A percentile compares a stretch with the other conserved stretches of the same genome.
phyloP scores from a whole-genome alignment of 2,888 invertebrate species.

The Agrilus cyanescens region DNA sequence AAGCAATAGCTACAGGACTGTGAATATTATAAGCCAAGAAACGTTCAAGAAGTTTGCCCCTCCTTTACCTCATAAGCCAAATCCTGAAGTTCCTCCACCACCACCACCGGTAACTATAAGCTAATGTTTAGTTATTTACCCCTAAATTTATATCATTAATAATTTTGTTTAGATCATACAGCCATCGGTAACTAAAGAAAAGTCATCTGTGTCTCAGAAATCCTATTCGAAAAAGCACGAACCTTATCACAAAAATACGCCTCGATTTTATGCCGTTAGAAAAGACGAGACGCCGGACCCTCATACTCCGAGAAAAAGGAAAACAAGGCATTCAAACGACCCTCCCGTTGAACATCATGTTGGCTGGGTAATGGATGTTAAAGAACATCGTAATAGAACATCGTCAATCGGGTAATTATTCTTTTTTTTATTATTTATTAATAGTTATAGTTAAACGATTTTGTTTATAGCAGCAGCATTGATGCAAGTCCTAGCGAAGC shows the following conservation, averaged over 20 bases:
- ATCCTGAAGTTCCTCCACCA: slow-evolving; percentile 72
- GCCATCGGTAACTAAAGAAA: too few relatives aligned
- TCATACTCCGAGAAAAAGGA: slow-evolving; percentile 67
- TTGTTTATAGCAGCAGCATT: slow-evolving; percentile 50
- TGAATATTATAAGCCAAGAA: slow-evolving; percentile 79
- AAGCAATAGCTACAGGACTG: slow-evolving; percentile 62
- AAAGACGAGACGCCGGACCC: slow-evolving; percentile 60
- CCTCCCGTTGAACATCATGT: slow-evolving; percentile 92
- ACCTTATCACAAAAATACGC: slow-evolving; percentile 44
- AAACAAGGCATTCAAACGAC: slow-evolving; percentile 85
- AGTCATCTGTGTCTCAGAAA: too few relatives aligned
- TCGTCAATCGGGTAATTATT: slow-evolving; percentile 56
- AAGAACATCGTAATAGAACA: slow-evolving; percentile 69
- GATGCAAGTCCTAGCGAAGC: slow-evolving; percentile 62
- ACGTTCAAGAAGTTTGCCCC: slow-evolving; percentile 72
- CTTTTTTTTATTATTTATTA: background rate
- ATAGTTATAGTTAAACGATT: background rate
- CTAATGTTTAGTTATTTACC: background rate
- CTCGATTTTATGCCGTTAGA: slow-evolving; percentile 89
- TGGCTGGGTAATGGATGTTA: slow-evolving; percentile 94
- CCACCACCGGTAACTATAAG: slow-evolving; percentile 47
- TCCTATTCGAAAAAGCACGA: background rate
- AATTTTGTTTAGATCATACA: too few relatives aligned
- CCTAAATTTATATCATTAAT: too few relatives aligned
- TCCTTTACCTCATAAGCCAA: slow-evolving; percentile 49